Percentiles rank a stretch among this genome's conserved stretches.
Conservation (phyloP, 2,888 invertebrate genomes). For the Meganola albula region DNA sequence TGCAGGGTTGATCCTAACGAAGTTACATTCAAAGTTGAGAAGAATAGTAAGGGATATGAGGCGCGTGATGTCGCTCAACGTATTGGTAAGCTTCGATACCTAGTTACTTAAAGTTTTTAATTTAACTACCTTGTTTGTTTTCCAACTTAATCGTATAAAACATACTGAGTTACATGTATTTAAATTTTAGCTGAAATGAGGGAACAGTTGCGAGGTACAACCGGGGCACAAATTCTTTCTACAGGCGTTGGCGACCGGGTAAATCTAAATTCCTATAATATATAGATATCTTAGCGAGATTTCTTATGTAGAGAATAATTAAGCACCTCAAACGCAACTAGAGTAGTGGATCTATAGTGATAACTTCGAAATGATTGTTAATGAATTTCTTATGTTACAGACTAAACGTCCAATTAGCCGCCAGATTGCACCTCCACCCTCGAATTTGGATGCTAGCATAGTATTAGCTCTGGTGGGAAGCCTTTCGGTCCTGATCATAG, state of each 20-base stretch:
- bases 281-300: background rate
- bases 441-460: conserved; percentile 52
- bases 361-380: background rate
- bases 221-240: conserved; percentile 82
- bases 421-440: conserved; percentile 40
- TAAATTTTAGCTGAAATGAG: conserved; percentile 75
- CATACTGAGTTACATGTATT: background rate
- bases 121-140: background rate
- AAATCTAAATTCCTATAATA: conserved; percentile 32
- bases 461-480: conserved; percentile 59
- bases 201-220: conserved; percentile 79
- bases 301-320: background rate
- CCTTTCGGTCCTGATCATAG: conserved; percentile 55
- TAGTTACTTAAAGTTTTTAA: background rate
- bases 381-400: conserved; percentile 38
- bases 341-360: background rate
- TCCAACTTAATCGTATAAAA: background rate
- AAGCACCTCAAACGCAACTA: background rate
- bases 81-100: no score
- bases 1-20: conserved; percentile 85
- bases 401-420: conserved; percentile 59
- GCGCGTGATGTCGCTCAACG: conserved; percentile 80
- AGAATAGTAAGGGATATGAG: conserved; percentile 80
- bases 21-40: conserved; percentile 85
- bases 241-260: conserved; percentile 91